Conservation (phyloP, 2,113 vertebrate genomes). For the Cyanistes caeruleus region DNA sequence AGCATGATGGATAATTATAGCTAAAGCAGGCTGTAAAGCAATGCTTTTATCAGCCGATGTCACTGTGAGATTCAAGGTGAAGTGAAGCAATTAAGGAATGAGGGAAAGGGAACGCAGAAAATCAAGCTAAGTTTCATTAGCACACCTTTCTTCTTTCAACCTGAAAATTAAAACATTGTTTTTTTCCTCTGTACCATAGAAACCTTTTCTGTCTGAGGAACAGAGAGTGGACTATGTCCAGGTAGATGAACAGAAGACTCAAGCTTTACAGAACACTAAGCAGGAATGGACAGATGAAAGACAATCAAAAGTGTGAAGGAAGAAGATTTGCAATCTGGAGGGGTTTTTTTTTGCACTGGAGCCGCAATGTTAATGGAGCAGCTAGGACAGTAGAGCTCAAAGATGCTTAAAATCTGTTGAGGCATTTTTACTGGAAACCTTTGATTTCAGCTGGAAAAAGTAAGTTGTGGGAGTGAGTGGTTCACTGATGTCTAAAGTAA, state of each 20-base stretch:
- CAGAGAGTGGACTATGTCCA: constrained; percentile 94
- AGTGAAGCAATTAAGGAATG: neutral
- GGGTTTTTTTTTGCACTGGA: constrained; percentile 60
- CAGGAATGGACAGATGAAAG: constrained; percentile 95
- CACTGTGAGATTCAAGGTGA: constrained; percentile 34
- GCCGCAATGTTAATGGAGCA: constrained; percentile 29
- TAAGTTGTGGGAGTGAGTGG: neutral
- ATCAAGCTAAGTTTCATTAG: neutral
- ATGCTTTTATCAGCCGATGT: constrained; percentile 39
- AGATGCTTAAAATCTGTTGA: neutral
- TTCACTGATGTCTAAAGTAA: neutral
- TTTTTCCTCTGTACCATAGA: constrained; percentile 73
- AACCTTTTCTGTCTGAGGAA: constrained; percentile 88
- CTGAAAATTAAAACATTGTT: neutral
- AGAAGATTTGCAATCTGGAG: neutral
- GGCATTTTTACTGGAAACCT: neutral
- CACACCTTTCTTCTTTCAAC: neutral
- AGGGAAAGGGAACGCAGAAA: neutral
- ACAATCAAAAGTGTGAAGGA: constrained; percentile 87
- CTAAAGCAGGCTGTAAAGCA: constrained; percentile 21
- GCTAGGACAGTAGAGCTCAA: constrained; percentile 18
- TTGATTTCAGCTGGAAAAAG: constrained; percentile 35
- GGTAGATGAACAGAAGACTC: constrained; percentile 97
- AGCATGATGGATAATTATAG: constrained; percentile 22
- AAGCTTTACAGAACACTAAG: constrained; percentile 93